phyloP scores from a whole-genome alignment of 92 coral and sea anemone species.

The Galaxea fascicularis region DNA sequence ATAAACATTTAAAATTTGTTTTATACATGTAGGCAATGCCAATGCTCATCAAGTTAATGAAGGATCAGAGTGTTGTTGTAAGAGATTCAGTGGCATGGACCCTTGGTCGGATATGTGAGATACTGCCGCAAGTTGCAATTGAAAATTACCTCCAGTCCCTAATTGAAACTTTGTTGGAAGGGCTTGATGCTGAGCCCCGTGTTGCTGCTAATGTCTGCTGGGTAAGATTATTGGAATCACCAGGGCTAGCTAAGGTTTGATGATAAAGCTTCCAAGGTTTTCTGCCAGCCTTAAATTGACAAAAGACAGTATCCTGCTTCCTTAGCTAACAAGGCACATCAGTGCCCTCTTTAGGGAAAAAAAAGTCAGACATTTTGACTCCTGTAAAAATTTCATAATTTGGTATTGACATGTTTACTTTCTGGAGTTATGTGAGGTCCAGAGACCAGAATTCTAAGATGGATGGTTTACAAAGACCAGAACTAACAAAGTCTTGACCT shows the following conservation, averaged over 20 bases:
- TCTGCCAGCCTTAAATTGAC: background rate
- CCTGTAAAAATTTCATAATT: too few species aligned
- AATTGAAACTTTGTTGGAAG: slow-evolving; percentile 67
- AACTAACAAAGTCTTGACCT: too few species aligned
- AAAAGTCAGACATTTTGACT: too few species aligned
- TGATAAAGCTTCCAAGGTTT: background rate
- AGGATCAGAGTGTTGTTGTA: slow-evolving; percentile 79
- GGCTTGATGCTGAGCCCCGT: slow-evolving; percentile 90
- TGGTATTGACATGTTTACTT: too few species aligned
- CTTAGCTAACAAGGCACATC: too few species aligned
- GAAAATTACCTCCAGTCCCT: slow-evolving; percentile 59
- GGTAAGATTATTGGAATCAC: slow-evolving; percentile 60
- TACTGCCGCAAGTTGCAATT: slow-evolving; percentile 87
- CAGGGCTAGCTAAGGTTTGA: too few species aligned
- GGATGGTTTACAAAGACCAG: too few species aligned
- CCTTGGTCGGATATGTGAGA: slow-evolving; percentile 94
- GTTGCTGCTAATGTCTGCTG: slow-evolving; percentile 99
- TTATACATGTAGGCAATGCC: slow-evolving; percentile 97
- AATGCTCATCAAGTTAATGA: slow-evolving; percentile 74
- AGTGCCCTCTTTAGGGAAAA: too few species aligned
- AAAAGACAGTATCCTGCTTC: too few species aligned
- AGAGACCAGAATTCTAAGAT: too few species aligned
- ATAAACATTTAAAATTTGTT: too few species aligned
- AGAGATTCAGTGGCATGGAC: slow-evolving; percentile 99
- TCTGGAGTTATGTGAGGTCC: too few species aligned